phyloP scores from a whole-genome alignment of 2,888 invertebrate species.

The Gymnocheta viridis region DNA sequence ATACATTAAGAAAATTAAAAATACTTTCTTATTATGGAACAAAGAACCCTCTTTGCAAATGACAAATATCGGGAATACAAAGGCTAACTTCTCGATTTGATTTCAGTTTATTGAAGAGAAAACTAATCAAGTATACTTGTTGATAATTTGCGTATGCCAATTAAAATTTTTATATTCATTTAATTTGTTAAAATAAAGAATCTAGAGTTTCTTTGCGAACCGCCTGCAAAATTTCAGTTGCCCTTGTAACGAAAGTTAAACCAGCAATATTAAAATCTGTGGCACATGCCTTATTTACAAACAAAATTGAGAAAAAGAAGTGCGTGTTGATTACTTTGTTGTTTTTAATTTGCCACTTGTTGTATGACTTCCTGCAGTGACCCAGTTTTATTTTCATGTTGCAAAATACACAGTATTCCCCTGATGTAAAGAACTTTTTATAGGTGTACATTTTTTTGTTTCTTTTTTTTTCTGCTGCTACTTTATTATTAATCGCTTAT shows the following conservation, averaged over 20 bases:
- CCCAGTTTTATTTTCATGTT: slow-evolving; percentile 49
- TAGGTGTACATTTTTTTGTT: not conserved
- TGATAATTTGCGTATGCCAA: not conserved
- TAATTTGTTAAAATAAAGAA: no score
- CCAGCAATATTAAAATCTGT: slow-evolving; percentile 5
- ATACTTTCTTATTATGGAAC: no score
- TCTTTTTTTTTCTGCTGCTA: slow-evolving; percentile 1
- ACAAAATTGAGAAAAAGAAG: not conserved
- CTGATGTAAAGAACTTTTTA: slow-evolving; percentile 20
- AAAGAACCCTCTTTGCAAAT: no score
- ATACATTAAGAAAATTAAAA: no score
- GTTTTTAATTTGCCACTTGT: slow-evolving; percentile 24
- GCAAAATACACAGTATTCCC: slow-evolving; percentile 2
- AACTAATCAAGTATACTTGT: no score
- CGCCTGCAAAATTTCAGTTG: no score
- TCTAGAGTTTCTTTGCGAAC: no score
- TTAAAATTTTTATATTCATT: no score
- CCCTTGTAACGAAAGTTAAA: not conserved
- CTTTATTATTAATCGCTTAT: slow-evolving; percentile 65
- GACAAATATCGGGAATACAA: no score
- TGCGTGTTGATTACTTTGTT: slow-evolving; percentile 60
- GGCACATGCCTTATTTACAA: slow-evolving; percentile 38
- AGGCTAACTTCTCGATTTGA: no score
- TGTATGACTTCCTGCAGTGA: slow-evolving; percentile 65
- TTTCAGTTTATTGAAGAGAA: no score